Percentiles rank a stretch among this genome's conserved stretches.
phyloP scores from a whole-genome alignment of 1,140 invertebrate genomes.

The Zophobas morio region DNA sequence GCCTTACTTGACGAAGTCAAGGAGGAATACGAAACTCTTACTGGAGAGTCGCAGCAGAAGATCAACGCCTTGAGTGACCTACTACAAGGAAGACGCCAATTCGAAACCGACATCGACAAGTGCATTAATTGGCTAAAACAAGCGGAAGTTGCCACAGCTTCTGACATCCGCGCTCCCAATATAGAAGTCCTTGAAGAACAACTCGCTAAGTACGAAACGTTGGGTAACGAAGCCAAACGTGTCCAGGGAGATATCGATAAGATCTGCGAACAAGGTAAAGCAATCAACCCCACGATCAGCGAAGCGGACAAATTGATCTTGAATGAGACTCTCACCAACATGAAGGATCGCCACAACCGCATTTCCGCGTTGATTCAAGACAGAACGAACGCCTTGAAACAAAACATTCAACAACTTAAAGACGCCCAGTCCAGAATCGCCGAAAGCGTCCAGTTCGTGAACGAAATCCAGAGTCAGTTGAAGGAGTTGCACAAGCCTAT shows the following conservation, averaged over 20 bases:
- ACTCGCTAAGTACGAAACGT: conserved; percentile 84
- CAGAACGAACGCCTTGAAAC: conserved; percentile 78
- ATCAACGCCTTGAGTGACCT: conserved; percentile 81
- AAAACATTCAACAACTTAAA: conserved; percentile 84
- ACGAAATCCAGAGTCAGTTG: conserved; percentile 85
- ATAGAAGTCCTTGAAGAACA: conserved; percentile 89
- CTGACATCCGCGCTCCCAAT: conserved; percentile 83
- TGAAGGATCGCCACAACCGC: conserved; percentile 83
- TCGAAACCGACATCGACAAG: conserved; percentile 85
- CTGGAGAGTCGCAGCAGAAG: conserved; percentile 81
- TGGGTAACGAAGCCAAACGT: conserved; percentile 81
- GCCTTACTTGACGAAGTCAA: conserved; percentile 77
- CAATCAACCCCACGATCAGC: conserved; percentile 84
- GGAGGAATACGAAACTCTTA: conserved; percentile 79
- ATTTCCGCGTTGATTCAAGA: conserved; percentile 84
- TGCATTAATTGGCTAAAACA: conserved; percentile 89
- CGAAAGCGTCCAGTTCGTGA: conserved; percentile 84
- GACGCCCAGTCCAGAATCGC: conserved; percentile 83
- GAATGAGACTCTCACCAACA: conserved; percentile 82
- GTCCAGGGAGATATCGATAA: conserved; percentile 81
- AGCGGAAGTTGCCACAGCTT: conserved; percentile 86
- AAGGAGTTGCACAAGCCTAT: conserved; percentile 88
- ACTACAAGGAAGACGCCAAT: conserved; percentile 81
- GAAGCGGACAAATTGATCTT: conserved; percentile 87
- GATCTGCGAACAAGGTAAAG: conserved; percentile 84